Evolutionary conservation across 1,140 invertebrate genomes (phyloP).

Genomic region (Caerostris extrusa): DNA sequence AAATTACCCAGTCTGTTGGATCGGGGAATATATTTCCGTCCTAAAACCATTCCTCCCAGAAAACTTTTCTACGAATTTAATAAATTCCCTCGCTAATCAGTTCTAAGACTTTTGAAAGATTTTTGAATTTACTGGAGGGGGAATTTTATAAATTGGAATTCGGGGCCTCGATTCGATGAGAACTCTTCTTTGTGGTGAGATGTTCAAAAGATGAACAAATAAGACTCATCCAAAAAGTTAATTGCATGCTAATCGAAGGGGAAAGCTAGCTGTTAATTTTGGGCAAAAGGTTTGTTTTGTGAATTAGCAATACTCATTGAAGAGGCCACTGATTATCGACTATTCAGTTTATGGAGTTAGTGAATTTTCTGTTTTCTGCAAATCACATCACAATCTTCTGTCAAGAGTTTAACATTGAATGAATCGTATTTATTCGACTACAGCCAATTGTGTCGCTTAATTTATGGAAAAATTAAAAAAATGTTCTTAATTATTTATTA

Average conservation of each 20-base stretch:
- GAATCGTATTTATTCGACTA: neutral
- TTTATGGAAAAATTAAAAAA: neutral
- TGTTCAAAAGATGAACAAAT: neutral
- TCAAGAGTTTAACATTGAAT: neutral
- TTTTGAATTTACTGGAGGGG: constrained; percentile 5
- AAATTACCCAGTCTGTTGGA: constrained; percentile 9
- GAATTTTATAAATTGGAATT: constrained; percentile 16
- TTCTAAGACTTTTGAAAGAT: constrained; percentile 40
- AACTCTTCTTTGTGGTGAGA: neutral
- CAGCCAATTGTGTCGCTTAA: neutral
- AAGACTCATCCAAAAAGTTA: neutral
- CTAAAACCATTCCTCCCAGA: neutral
- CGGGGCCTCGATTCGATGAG: neutral
- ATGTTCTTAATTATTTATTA: neutral
- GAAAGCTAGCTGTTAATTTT: constrained; percentile 22
- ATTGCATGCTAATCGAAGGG: neutral
- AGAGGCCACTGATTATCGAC: neutral
- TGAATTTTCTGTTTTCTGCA: neutral
- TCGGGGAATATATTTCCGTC: neutral
- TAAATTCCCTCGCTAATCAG: constrained; percentile 46
- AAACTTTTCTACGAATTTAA: constrained; percentile 46
- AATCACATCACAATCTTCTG: neutral
- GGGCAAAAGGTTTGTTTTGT: neutral
- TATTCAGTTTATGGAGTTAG: neutral
- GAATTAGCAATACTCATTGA: neutral